Conservation (phyloP, 1,140 invertebrate species). For the Diachasmimorpha longicaudata region DNA sequence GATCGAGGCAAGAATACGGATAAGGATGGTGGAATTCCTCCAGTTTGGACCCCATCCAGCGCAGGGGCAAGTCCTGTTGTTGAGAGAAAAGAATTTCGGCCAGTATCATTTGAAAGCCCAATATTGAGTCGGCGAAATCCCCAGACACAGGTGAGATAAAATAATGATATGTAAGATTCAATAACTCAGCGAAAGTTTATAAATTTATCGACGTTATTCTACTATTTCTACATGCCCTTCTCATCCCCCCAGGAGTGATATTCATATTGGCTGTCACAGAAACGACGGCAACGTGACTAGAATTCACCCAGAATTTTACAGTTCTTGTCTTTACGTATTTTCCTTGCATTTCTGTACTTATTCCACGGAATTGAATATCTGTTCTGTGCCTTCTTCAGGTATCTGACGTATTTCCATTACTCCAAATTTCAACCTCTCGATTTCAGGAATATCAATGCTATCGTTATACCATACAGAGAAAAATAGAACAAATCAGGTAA, state of each 20-base stretch:
- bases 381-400: not conserved
- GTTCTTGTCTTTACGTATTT: not conserved
- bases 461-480: no score
- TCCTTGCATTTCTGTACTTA: not conserved
- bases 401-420: not conserved
- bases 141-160: conserved; percentile 22
- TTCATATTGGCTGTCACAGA: conserved; percentile 21
- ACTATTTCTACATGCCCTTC: not conserved
- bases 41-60: conserved; percentile 78
- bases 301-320: not conserved
- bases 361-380: not conserved
- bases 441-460: not conserved
- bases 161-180: conserved; percentile 7
- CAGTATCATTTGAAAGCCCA: conserved; percentile 78
- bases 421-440: not conserved
- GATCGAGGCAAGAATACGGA: conserved; percentile 47
- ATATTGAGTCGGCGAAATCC: conserved; percentile 62
- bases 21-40: conserved; percentile 65
- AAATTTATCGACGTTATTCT: conserved; percentile 11
- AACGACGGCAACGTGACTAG: conserved; percentile 18
- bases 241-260: conserved; percentile 9
- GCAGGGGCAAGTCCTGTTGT: conserved; percentile 68
- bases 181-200: conserved; percentile 3
- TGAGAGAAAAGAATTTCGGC: conserved; percentile 75
- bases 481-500: no score